A percentile compares a stretch with the other conserved stretches of the same genome.
Evolutionary conservation across 2,797 vertebrate genomes (phyloP).

Genomic region (Propithecus perrieri): DNA sequence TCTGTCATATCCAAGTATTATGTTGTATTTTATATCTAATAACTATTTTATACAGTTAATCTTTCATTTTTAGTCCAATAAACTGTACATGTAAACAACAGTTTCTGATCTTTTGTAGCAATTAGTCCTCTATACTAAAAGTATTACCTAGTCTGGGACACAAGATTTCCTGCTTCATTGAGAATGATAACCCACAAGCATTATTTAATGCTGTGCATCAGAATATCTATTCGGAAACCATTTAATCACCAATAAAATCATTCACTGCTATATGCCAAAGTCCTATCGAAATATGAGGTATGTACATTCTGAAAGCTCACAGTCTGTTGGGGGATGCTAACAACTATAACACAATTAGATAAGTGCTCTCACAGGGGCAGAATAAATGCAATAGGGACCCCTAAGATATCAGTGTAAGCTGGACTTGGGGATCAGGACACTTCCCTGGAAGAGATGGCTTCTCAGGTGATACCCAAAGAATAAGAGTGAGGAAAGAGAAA

Average conservation of each 20-base stretch:
- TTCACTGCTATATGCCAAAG: not conserved
- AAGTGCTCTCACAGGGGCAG: not conserved
- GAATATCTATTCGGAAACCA: not conserved
- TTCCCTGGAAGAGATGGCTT: not conserved
- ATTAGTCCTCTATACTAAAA: not conserved
- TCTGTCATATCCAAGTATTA: not conserved
- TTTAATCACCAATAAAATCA: not conserved
- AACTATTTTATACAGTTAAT: not conserved
- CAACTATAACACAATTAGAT: not conserved
- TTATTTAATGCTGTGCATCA: not conserved
- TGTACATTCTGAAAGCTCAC: not conserved
- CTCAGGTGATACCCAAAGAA: not conserved
- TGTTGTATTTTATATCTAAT: not conserved
- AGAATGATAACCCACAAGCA: not conserved
- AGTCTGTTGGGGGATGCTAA: not conserved
- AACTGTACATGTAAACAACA: not conserved
- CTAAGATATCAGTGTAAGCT: not conserved
- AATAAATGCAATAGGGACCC: not conserved
- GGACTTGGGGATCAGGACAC: not conserved
- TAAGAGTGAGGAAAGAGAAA: not conserved
- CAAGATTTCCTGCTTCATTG: not conserved
- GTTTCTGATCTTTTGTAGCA: not conserved
- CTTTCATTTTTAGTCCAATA: not conserved
- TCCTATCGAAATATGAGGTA: not conserved
- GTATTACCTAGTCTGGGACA: not conserved